Evolutionary conservation across 2,797 vertebrate genomes (phyloP), one percentile per base, ranked within the genome.

Genomic region (Labroides dimidiatus): DNA sequence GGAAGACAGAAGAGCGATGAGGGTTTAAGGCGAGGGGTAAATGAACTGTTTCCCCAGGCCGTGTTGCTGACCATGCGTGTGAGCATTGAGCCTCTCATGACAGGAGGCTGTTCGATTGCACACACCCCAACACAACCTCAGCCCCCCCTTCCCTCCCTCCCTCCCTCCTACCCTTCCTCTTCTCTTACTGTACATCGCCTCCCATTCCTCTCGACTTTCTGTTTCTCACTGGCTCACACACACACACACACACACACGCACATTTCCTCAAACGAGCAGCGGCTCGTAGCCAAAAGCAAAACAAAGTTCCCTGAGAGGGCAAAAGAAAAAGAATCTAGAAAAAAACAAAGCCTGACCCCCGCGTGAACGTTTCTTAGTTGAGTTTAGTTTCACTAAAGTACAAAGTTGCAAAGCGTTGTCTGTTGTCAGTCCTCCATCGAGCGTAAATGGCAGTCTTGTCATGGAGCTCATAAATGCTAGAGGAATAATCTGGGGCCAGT

Each of bases 1-100:
- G 87, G 90, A 87, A 90, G 93, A 94, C 91, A 91, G 91, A 91
- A 89, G 92, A 92, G 90, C 89, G 84, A 89, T 91, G 92, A 92
- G 89, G 90, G 90, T 93, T 93, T 93, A 90, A 89, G 92, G 89
- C 86, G 81, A 92, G 89, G 92, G 90, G 88, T 93, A 94, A 93
- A 94, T 93, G 92, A 94, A 94, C 90, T 93, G 92, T 92, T 93
- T 93, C 93, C 92, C 88, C 91, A 86, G 93, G 93, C 93, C 86
- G 87, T 90, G 89, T 92, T 93, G 90, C 90, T 94, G 93, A 92
- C 94, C 93, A 93, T 92, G 92, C 92, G 92, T 93, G 93, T 92
- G 94, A 94, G 92, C 92, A 92, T 93, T 91, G 85, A 91, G 91
- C 73, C 86, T 92, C 87, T 91, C 84, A 76, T 92, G 93, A 93